phyloP scores from a whole-genome alignment of 2,797 vertebrate species.

The Anguilla obscura region DNA sequence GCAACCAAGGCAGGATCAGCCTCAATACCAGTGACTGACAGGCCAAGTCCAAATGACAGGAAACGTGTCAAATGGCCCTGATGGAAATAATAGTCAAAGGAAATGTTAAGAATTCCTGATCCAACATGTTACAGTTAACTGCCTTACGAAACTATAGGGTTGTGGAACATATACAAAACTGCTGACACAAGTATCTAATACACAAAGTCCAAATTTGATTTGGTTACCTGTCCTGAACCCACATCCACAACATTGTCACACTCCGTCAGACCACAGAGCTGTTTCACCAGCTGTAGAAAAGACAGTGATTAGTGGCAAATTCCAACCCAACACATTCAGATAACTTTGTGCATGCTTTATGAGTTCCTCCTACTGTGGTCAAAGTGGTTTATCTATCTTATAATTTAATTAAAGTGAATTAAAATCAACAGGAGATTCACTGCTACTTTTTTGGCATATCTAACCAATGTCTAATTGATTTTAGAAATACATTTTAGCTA shows the following conservation, averaged over 20 bases:
- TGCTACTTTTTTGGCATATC: background rate
- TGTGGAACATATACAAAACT: background rate
- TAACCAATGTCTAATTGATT: background rate
- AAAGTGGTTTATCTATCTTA: background rate
- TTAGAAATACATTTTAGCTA: too few species aligned
- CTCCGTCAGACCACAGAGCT: conserved; percentile 73
- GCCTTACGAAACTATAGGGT: background rate
- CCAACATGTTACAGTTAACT: background rate
- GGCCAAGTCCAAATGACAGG: conserved; percentile 81
- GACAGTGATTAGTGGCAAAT: background rate
- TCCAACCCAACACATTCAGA: background rate
- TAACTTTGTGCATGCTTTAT: background rate
- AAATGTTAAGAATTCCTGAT: conserved; percentile 16
- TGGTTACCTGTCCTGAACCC: conserved; percentile 88
- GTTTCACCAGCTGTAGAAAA: conserved; percentile 78
- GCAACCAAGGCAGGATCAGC: conserved; percentile 74
- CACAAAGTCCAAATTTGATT: background rate
- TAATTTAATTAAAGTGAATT: background rate
- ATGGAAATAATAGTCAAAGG: background rate
- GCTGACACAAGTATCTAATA: background rate
- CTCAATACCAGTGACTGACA: conserved; percentile 84
- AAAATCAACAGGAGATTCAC: too few species aligned
- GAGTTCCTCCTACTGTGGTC: background rate
- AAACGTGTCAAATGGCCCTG: conserved; percentile 90
- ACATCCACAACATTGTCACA: conserved; percentile 83